These are phyloP conservation scores for Kuschelorhynchus macadamiae DNA, from an alignment of 2,888 invertebrate genomes.

Conservation along the genomic window DNA sequence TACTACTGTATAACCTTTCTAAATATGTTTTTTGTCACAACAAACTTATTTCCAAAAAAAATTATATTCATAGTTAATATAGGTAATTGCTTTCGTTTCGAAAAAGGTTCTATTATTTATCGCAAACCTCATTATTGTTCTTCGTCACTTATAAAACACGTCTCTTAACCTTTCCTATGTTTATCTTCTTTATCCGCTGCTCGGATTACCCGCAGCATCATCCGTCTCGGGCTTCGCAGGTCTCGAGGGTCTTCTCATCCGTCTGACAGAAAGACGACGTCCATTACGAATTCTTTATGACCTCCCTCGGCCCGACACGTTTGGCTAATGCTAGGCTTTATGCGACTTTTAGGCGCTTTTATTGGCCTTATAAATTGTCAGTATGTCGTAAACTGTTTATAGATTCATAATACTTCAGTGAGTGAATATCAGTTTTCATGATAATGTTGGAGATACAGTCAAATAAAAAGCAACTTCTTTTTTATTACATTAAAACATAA, in stretches of 20 bases:
- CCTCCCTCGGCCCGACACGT: constrained; percentile 61
- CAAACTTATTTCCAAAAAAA: no score
- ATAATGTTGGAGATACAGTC: neutral
- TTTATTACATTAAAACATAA: neutral
- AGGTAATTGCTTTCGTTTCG: no score
- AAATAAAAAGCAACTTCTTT: no score
- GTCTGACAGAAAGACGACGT: constrained; percentile 52
- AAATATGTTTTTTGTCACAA: no score
- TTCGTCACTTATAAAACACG: no score
- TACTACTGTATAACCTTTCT: no score
- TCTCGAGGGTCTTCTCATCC: constrained; percentile 10
- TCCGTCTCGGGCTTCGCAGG: constrained; percentile 8
- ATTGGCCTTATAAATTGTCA: constrained; percentile 32
- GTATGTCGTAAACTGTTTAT: constrained; percentile 24
- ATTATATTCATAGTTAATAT: no score
- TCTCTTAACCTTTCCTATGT: no score
- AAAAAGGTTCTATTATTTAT: no score
- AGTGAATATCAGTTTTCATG: neutral
- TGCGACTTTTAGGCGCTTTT: constrained; percentile 13
- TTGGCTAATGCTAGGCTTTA: constrained; percentile 17
- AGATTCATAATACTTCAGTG: constrained; percentile 13
- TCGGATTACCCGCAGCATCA: neutral
- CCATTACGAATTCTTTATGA: constrained; percentile 68
- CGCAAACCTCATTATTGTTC: no score
- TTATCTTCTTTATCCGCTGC: no score